Conservation (phyloP, 2,113 vertebrate species). For the Holacanthus passer region DNA sequence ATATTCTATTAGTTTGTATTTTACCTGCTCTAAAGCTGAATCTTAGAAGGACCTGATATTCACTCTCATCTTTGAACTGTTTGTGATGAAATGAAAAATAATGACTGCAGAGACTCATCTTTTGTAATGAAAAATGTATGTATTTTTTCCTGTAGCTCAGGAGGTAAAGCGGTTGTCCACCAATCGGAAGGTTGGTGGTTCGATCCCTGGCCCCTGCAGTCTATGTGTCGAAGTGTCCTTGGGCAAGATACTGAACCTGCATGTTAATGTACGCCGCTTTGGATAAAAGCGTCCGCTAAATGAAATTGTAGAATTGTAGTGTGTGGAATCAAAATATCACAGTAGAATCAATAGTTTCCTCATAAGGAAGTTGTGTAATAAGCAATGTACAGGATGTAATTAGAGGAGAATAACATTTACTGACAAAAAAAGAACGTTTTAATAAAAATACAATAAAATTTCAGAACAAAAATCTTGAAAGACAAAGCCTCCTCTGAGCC, state of each 20-base stretch:
- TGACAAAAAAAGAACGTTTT: not conserved
- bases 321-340: not conserved
- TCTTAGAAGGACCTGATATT: no score
- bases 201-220: no score
- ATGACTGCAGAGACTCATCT: not conserved
- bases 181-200: no score
- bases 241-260: no score
- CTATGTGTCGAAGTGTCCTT: no score
- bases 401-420: not conserved
- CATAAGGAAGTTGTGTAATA: not conserved
- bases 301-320: no score
- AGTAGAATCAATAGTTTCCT: not conserved
- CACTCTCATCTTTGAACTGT: not conserved
- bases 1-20: no score
- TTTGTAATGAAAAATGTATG: not conserved
- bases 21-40: no score
- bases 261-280: no score
- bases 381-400: not conserved
- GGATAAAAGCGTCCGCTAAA: no score
- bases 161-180: no score
- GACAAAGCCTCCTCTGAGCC: not conserved
- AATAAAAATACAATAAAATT: no score
- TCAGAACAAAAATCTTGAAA: not conserved
- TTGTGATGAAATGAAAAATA: not conserved
- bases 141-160: not conserved